Percentiles rank a stretch among this genome's conserved stretches.
These are phyloP conservation scores for Synchiropus splendidus DNA, from an alignment of 2,113 vertebrate genomes.

Conservation along the genomic window DNA sequence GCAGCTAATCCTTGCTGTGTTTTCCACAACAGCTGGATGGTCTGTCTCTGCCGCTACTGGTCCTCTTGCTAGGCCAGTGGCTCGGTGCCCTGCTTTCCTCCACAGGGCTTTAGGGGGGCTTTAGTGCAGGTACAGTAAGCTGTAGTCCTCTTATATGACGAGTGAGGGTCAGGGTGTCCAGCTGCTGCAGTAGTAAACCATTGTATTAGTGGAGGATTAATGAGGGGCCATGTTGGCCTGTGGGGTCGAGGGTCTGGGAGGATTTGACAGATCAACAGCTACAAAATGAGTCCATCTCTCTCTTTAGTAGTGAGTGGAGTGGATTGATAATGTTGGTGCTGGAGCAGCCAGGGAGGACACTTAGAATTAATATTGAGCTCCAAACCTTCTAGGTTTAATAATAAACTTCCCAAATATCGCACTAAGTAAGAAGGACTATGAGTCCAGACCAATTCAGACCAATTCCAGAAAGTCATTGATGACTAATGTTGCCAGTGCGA, in stretches of 20 bases:
- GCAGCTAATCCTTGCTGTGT: slow-evolving; percentile 45
- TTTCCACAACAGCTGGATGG: slow-evolving; percentile 54
- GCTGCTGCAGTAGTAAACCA: slow-evolving; percentile 16
- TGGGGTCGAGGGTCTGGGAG: slow-evolving; percentile 7
- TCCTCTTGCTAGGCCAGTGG: slow-evolving; percentile 13
- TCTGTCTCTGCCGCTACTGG: slow-evolving; percentile 21
- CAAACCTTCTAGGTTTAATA: no score
- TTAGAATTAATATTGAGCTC: no score
- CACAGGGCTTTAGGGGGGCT: slow-evolving; percentile 18
- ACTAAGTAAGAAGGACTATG: no score
- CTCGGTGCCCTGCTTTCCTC: slow-evolving; percentile 25
- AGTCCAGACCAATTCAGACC: no score
- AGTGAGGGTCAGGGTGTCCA: slow-evolving; percentile 32
- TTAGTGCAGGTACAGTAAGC: slow-evolving; percentile 27
- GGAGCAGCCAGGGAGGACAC: no score
- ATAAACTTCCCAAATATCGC: no score
- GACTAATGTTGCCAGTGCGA: no score
- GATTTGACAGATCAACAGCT: slow-evolving; percentile 8
- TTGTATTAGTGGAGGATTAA: slow-evolving; percentile 29
- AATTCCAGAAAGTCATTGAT: no score
- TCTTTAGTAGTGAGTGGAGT: no score
- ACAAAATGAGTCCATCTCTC: slow-evolving; percentile 8
- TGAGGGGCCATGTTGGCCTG: slow-evolving; percentile 16
- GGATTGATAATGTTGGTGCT: no score
- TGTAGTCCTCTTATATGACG: slow-evolving; percentile 24